A percentile compares a stretch with the other conserved stretches of the same genome.
phyloP scores from a whole-genome alignment of 1,140 invertebrate species.

The Drosophila tristis region DNA sequence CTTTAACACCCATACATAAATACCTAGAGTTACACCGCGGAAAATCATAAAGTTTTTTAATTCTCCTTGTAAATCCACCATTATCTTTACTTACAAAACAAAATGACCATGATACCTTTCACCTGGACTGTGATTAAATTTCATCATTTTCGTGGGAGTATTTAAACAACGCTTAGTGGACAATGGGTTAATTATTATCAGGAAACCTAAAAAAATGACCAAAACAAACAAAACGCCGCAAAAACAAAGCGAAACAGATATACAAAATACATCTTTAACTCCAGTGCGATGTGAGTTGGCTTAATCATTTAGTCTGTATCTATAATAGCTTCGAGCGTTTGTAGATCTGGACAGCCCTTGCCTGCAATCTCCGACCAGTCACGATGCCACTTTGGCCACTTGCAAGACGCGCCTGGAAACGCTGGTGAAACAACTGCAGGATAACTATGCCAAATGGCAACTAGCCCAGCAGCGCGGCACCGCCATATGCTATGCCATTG shows the following conservation, averaged over 20 bases:
- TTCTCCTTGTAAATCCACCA: too few relatives aligned
- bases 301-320: neutral
- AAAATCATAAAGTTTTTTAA: too few relatives aligned
- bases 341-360: constrained; percentile 51
- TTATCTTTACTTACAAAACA: too few relatives aligned
- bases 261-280: constrained; percentile 48
- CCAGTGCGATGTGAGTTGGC: constrained; percentile 71
- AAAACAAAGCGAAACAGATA: constrained; percentile 13
- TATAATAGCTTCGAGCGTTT: neutral
- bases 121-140: too few relatives aligned
- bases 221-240: constrained; percentile 45
- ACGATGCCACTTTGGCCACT: constrained; percentile 43
- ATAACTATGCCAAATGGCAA: constrained; percentile 74
- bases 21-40: too few relatives aligned
- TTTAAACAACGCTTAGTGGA: too few relatives aligned
- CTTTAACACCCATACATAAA: too few relatives aligned
- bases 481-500: constrained; percentile 68
- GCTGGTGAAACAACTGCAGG: constrained; percentile 52
- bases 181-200: too few relatives aligned
- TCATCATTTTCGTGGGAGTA: too few relatives aligned
- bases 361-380: constrained; percentile 33
- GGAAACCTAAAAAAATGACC: constrained; percentile 21
- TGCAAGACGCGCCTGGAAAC: constrained; percentile 54
- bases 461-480: constrained; percentile 71
- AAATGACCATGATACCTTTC: too few relatives aligned